Conservation (phyloP, 2,113 vertebrate species). For the Corynorhinus townsendii region DNA sequence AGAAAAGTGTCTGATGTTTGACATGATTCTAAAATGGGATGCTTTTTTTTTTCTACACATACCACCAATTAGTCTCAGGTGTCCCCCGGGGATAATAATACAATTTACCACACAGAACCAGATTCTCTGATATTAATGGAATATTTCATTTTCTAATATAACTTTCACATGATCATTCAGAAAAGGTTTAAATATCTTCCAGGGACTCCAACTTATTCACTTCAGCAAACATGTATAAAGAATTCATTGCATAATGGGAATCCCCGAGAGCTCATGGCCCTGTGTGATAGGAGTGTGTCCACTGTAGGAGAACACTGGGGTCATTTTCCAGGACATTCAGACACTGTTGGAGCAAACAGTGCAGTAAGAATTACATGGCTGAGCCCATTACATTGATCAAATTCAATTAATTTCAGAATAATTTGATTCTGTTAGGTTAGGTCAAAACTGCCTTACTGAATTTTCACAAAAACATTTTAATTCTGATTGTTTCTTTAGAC, state of each 20-base stretch:
- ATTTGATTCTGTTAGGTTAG: not conserved
- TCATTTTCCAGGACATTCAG: not conserved
- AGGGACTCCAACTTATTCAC: not conserved
- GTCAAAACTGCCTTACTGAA: not conserved
- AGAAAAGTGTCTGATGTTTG: not conserved
- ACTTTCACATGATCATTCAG: not conserved
- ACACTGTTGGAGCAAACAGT: not conserved
- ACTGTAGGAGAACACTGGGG: not conserved
- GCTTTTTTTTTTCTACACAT: not conserved
- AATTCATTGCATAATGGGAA: not conserved
- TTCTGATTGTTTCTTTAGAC: not conserved
- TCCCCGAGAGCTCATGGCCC: not conserved
- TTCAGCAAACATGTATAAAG: not conserved
- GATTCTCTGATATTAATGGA: not conserved
- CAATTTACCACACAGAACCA: not conserved
- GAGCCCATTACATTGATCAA: not conserved
- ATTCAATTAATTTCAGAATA: not conserved
- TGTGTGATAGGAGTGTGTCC: not conserved
- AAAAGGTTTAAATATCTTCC: not conserved
- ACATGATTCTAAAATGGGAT: conserved; percentile 10
- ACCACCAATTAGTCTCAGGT: not conserved
- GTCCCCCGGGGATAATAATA: not conserved
- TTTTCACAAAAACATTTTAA: not conserved
- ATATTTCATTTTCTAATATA: not conserved
- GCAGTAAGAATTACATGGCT: not conserved